Evolutionary conservation across 2,888 invertebrate genomes (phyloP).

Genomic region (Timandra comae): DNA sequence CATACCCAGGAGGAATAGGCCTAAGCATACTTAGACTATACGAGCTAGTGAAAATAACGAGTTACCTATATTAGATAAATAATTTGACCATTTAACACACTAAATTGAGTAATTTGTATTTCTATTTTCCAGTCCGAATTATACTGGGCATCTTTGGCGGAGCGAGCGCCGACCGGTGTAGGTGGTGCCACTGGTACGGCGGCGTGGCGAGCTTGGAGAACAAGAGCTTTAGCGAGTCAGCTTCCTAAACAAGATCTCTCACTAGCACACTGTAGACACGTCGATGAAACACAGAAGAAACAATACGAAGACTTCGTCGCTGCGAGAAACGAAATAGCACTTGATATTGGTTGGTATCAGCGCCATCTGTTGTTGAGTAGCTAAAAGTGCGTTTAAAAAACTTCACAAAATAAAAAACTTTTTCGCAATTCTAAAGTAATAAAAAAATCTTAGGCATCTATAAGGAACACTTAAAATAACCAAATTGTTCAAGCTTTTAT

Average conservation of each 20-base stretch:
- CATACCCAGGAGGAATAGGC: too few species aligned
- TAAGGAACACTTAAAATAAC: too few species aligned
- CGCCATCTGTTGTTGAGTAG: slow-evolving; percentile 40
- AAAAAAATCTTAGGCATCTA: neutral
- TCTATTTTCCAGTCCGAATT: slow-evolving; percentile 85
- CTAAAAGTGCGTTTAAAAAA: slow-evolving; percentile 6
- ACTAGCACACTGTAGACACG: slow-evolving; percentile 90
- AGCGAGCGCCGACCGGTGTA: slow-evolving; percentile 73
- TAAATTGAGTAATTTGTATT: too few species aligned
- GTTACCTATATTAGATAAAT: too few species aligned
- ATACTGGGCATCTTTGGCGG: slow-evolving; percentile 92
- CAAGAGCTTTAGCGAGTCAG: slow-evolving; percentile 84
- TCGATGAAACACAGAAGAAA: slow-evolving; percentile 85
- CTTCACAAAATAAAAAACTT: neutral
- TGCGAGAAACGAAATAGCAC: slow-evolving; percentile 94
- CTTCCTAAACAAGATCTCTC: slow-evolving; percentile 96
- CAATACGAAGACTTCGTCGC: slow-evolving; percentile 96
- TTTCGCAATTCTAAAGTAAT: neutral
- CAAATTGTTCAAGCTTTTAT: too few species aligned
- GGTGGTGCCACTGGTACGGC: slow-evolving; percentile 61
- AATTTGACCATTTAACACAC: too few species aligned
- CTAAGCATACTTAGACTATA: too few species aligned
- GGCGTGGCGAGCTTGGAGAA: slow-evolving; percentile 64
- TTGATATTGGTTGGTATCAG: slow-evolving; percentile 86
- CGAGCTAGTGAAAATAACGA: too few species aligned